Evolutionary conservation across 2,888 invertebrate genomes (phyloP), one percentile per base, ranked within the genome.

Genomic region (Cloeon dipterum): DNA sequence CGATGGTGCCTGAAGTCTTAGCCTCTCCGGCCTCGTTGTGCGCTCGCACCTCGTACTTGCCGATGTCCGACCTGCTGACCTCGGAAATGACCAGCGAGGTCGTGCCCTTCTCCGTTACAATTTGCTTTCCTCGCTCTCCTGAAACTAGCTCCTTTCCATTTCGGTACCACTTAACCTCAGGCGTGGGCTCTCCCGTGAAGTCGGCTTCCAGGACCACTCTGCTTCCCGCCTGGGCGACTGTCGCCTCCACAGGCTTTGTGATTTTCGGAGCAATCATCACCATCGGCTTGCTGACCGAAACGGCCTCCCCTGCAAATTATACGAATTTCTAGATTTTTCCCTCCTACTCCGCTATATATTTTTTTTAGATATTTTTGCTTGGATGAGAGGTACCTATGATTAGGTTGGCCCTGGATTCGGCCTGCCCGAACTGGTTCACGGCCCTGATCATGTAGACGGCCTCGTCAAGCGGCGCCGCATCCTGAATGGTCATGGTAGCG

Each of bases 31-130:
- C 71, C 40, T 68, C 65, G 56, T 81, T 82, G 47, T 71, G 66
- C n/a, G 82, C 74, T 19, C 74, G 63, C 11, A 86, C 73, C 62
- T 88, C 86, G 55, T 88, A 91, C 56, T 83, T 85, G 20, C 91
- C 91, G 41, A 69, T 67, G 51, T 81, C 76, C 49, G 74, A 74
- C 52, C 73, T 74, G 32, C 69, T 68, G 46, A 69, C 65, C 43
- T 76, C 70, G 25, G 64, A 59, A 41, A 86, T 68, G 45, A 57
- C 65, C 19, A 85, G 57, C 32, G 58, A 66, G 1, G 78, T 75
- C 42, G 61, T 67, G 33, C 64, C 70, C 40, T 71, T 66, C 43
- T 67, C 63, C 16, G 61, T 63, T 5, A 58, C 56, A 36, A 79
- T 68, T 25, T 58, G 53, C 41, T 66, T 68, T 43, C 73, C 68